Evolutionary conservation across 2,888 invertebrate species (phyloP).

Genomic region (Drosophila tripunctata): DNA sequence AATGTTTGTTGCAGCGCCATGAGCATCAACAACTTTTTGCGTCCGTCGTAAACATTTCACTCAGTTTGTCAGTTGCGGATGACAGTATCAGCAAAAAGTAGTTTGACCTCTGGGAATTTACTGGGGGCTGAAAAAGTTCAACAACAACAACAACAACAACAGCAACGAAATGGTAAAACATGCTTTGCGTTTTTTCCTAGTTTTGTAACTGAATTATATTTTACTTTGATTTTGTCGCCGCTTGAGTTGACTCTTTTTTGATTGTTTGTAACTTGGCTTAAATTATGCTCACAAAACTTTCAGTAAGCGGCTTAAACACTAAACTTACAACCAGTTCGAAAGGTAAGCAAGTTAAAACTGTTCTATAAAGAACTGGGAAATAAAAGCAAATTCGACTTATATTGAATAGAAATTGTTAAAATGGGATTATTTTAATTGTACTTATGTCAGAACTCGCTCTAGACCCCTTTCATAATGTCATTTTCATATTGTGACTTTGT

Average conservation of each 20-base stretch:
- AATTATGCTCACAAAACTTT: neutral
- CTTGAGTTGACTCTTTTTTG: constrained; percentile 3
- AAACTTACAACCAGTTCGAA: neutral
- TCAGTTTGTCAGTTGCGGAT: constrained; percentile 46
- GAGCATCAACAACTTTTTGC: constrained; percentile 47
- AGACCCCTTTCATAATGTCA: neutral
- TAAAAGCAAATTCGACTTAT: no score
- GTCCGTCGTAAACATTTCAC: constrained; percentile 58
- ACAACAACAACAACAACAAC: constrained; percentile 13
- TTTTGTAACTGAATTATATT: constrained; percentile 14
- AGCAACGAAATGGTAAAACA: neutral
- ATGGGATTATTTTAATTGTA: no score
- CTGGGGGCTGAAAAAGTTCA: constrained; percentile 20
- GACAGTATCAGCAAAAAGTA: constrained; percentile 55
- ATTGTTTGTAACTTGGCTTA: constrained; percentile 7
- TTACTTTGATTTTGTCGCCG: constrained; percentile 15
- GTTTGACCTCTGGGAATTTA: constrained; percentile 61
- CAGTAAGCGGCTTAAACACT: neutral
- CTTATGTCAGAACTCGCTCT: neutral
- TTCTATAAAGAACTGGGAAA: no score
- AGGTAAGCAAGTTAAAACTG: no score
- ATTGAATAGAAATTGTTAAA: neutral
- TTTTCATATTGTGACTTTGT: neutral
- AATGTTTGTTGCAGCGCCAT: constrained; percentile 33
- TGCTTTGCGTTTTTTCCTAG: constrained; percentile 1